phyloP scores from a whole-genome alignment of 1,140 invertebrate species.

The Xylocopa sonorina region DNA sequence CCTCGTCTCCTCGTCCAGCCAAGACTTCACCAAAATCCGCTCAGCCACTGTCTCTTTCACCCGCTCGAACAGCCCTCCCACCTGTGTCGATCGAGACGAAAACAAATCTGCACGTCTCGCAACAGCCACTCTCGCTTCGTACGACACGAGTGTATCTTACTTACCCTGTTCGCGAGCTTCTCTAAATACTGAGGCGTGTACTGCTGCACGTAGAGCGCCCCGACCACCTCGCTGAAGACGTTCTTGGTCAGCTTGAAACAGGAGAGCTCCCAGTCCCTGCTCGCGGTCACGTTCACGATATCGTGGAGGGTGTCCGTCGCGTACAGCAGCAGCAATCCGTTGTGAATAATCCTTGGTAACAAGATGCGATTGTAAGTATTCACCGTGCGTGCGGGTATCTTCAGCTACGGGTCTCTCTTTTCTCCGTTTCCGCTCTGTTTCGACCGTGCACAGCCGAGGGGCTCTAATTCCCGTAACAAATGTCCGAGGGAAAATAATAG shows the following conservation, averaged over 20 bases:
- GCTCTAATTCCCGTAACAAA: background rate
- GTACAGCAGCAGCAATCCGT: slow-evolving; percentile 81
- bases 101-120: too few species aligned
- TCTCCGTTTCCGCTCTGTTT: background rate
- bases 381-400: too few species aligned
- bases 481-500: background rate
- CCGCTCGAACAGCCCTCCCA: slow-evolving; percentile 81
- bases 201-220: slow-evolving; percentile 81
- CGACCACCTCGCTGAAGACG: slow-evolving; percentile 77
- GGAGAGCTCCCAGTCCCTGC: slow-evolving; percentile 76
- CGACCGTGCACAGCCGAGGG: background rate
- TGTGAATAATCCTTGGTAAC: slow-evolving; percentile 79
- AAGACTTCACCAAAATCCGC: slow-evolving; percentile 83
- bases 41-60: slow-evolving; percentile 84
- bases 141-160: too few species aligned
- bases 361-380: background rate
- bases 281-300: slow-evolving; percentile 79
- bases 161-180: slow-evolving; percentile 77
- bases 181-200: slow-evolving; percentile 78
- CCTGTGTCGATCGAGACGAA: too few species aligned
- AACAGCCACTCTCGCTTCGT: too few species aligned
- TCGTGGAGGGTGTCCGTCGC: slow-evolving; percentile 80
- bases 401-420: too few species aligned
- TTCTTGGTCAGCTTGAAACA: slow-evolving; percentile 79
- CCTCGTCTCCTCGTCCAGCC: slow-evolving; percentile 85